Conservation (phyloP, 2,888 invertebrate species). For the Sphaerophoria taeniata region DNA sequence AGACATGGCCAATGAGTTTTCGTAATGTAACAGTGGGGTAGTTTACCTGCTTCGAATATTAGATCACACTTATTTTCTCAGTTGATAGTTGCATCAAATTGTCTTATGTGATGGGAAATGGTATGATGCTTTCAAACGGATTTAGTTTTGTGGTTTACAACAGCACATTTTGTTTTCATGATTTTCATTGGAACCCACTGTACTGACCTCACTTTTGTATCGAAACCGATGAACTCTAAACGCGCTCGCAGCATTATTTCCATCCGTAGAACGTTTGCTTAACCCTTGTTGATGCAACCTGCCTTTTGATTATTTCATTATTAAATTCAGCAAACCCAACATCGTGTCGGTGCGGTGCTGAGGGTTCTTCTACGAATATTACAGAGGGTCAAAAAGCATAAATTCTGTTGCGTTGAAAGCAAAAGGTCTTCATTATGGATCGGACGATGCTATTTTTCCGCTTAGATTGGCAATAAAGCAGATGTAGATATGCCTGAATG, state of each 20-base stretch:
- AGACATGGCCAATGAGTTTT: background rate
- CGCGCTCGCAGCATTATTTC: slow-evolving; percentile 5
- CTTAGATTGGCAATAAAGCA: slow-evolving; percentile 52
- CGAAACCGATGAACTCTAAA: background rate
- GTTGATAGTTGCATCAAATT: background rate
- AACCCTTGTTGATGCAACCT: slow-evolving; percentile 30
- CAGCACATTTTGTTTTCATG: background rate
- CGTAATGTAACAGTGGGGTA: background rate
- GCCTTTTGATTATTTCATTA: slow-evolving; percentile 53
- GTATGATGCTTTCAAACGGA: too few relatives aligned
- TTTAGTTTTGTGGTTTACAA: too few relatives aligned
- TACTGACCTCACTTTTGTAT: background rate
- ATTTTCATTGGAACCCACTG: background rate
- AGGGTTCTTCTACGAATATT: background rate
- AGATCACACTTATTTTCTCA: background rate
- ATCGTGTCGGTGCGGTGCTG: background rate
- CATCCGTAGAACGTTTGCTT: slow-evolving; percentile 20
- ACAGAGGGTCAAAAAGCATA: background rate
- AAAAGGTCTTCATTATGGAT: slow-evolving; percentile 1
- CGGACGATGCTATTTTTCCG: slow-evolving; percentile 31
- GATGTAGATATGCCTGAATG: background rate
- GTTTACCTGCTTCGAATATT: too few relatives aligned
- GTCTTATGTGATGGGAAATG: too few relatives aligned
- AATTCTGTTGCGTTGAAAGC: background rate
- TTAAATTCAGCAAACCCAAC: slow-evolving; percentile 39